Evolutionary conservation across 2,888 invertebrate species (phyloP), one percentile per base, ranked within the genome.

Genomic region (Hartigia nigra): DNA sequence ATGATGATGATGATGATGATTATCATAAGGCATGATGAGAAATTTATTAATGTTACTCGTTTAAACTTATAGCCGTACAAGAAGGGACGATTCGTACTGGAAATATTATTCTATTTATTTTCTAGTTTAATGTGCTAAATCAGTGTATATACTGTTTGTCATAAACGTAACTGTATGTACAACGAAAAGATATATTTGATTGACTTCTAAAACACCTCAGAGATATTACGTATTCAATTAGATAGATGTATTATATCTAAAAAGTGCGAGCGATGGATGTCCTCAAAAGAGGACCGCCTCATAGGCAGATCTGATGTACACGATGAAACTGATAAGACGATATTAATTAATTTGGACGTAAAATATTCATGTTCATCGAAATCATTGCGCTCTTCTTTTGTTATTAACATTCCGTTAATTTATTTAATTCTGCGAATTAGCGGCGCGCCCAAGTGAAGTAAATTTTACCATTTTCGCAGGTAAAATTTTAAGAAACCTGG

Each of bases 51-150:
- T 78, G 81, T 80, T 79, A 37, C 77, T 72, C 55, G 55, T 55
- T 70, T 74, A 79, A 74, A 55, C 77, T 34, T 76, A 35, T 79
- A 74, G 77, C 76, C 70, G 75, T 70, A 72, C 74, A 77, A 69
- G 3, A 36, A 31, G 12, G 70, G 70, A 74, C 75, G 70, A 81
- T 55, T 74, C 78, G 79, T 77, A 77, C 75, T 75, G 75, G 69
- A 77, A 76, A 80, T 82, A 82, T 82, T 77, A 75, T 81, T 77
- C 75, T 76, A 80, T 80, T 84, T 84, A 84, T 84, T 84, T 81
- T 79, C 78, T 81, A 80, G 82, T 55, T 81, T 80, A 77, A 75
- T 76, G 77, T 79, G 78, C 76, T 76, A 74, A 77, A 77, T 81
- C 80, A 80, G 78, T 80, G 74, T 78, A 75, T 83, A 55, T 55